These are phyloP conservation scores for Zele albiditarsus DNA, from an alignment of 2,888 invertebrate genomes.

Conservation along the genomic window DNA sequence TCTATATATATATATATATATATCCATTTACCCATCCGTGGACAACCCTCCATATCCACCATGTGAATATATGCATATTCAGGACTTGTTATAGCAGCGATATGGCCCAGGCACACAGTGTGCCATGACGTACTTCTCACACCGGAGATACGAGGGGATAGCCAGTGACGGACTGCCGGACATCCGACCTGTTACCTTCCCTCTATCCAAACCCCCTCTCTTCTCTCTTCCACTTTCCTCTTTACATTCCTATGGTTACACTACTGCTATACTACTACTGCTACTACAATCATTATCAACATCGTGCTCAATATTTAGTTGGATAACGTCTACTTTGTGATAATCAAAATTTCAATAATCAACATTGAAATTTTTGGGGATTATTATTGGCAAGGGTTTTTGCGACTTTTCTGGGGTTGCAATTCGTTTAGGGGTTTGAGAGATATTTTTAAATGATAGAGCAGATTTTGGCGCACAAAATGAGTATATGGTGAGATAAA, in stretches of 20 bases:
- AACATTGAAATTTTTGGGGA: no score
- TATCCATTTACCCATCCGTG: constrained; percentile 3
- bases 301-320: not conserved
- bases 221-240: constrained; percentile 41
- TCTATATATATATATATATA: not conserved
- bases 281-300: not conserved
- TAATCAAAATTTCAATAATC: no score
- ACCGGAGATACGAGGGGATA: constrained; percentile 67
- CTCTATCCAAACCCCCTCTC: constrained; percentile 53
- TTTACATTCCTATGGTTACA: constrained; percentile 47
- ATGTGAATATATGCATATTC: constrained; percentile 69
- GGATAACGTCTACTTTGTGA: no score
- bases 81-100: constrained; percentile 67
- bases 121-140: constrained; percentile 49
- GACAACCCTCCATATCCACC: constrained; percentile 19
- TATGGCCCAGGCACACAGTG: constrained; percentile 55
- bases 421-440: no score
- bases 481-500: no score
- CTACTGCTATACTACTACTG: constrained; percentile 35
- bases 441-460: no score
- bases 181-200: constrained; percentile 70
- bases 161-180: constrained; percentile 72
- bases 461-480: no score
- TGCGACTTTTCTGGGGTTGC: no score
- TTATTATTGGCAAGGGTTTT: no score